phyloP scores from a whole-genome alignment of 2,113 vertebrate genomes.

The Gnathonemus echidnorhynchus region DNA sequence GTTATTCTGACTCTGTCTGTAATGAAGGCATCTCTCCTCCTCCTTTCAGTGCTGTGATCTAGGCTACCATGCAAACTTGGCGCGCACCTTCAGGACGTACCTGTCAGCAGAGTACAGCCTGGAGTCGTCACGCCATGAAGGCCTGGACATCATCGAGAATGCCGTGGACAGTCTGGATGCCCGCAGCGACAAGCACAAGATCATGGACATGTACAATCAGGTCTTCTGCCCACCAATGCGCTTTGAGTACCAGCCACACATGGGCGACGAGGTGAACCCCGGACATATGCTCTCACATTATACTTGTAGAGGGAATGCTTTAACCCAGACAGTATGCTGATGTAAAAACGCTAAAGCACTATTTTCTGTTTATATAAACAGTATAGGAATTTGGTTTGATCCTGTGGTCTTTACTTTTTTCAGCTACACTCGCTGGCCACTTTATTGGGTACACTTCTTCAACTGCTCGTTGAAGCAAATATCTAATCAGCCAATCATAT shows the following conservation, averaged over 20 bases:
- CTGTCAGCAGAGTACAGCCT: constrained; percentile 76
- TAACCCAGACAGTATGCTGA: not conserved
- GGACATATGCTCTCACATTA: too few species aligned
- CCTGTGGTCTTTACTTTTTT: not conserved
- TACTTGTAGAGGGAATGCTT: not conserved
- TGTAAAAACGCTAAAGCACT: not conserved
- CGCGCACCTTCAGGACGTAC: constrained; percentile 72
- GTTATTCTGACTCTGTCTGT: not conserved
- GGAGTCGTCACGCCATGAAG: constrained; percentile 73
- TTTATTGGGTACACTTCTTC: not conserved
- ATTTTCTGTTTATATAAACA: not conserved
- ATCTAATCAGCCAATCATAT: not conserved
- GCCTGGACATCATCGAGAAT: constrained; percentile 67
- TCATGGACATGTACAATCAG: constrained; percentile 79
- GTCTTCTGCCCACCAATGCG: constrained; percentile 73
- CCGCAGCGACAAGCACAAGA: constrained; percentile 70
- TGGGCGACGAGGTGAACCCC: constrained; percentile 69
- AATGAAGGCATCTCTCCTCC: not conserved
- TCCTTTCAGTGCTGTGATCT: constrained; percentile 67
- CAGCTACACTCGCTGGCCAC: not conserved
- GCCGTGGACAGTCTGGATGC: constrained; percentile 71
- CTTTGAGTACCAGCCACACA: constrained; percentile 77
- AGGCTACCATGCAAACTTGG: constrained; percentile 72
- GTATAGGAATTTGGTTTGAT: not conserved
- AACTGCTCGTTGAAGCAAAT: not conserved